phyloP scores from a whole-genome alignment of 2,113 vertebrate species.

The Albula glossodonta region DNA sequence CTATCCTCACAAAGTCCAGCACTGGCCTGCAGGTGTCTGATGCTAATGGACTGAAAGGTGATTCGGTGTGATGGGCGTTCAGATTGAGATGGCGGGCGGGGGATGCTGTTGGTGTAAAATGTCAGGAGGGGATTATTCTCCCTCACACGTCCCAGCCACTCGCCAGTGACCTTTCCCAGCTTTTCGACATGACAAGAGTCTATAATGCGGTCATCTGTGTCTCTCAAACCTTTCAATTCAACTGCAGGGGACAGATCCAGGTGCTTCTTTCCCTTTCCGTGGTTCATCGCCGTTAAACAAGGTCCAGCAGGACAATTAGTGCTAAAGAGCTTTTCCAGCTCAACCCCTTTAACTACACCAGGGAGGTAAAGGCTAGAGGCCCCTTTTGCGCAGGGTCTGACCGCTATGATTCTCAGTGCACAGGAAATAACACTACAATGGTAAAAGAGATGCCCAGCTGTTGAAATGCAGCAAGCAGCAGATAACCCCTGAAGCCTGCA shows the following conservation, averaged over 20 bases:
- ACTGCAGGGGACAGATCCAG: too few relatives aligned
- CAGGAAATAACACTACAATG: not conserved
- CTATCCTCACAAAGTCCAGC: not conserved
- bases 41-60: not conserved
- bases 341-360: too few relatives aligned
- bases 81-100: not conserved
- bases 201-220: not conserved
- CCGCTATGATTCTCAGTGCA: not conserved
- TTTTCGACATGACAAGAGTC: not conserved
- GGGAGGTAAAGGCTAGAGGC: not conserved
- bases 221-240: not conserved
- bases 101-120: not conserved
- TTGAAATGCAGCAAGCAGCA: not conserved
- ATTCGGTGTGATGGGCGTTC: not conserved
- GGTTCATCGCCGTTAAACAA: not conserved
- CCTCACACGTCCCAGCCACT: not conserved
- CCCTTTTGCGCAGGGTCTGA: not conserved
- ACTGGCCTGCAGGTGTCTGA: not conserved
- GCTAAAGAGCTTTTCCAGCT: too few relatives aligned
- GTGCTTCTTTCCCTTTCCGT: not conserved
- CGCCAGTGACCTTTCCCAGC: not conserved
- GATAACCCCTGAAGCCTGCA: not conserved
- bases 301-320: not conserved
- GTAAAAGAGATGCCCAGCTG: not conserved
- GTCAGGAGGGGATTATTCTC: slow-evolving; percentile 8